Conservation (phyloP, 2,888 invertebrate species). For the Beris morrisii region DNA sequence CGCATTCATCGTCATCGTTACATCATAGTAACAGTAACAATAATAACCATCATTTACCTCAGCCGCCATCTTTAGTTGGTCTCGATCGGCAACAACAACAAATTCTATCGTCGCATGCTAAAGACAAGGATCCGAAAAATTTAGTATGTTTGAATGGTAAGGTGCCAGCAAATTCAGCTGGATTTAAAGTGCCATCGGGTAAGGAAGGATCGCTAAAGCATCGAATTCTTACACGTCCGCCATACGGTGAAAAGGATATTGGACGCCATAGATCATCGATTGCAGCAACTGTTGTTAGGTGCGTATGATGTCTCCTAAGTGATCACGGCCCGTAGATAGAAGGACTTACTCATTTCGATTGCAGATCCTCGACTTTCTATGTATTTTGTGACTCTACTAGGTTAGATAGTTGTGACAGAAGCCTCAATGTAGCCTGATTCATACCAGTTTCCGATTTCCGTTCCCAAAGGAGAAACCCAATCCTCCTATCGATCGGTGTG, state of each 20-base stretch:
- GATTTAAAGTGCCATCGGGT: slow-evolving; percentile 59
- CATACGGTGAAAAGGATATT: slow-evolving; percentile 49
- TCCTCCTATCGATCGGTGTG: no score
- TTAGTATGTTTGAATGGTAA: slow-evolving; percentile 45
- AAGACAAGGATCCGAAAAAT: slow-evolving; percentile 40
- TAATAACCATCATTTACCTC: slow-evolving; percentile 21
- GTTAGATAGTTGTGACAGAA: no score
- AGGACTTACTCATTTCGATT: no score
- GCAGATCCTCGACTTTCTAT: no score
- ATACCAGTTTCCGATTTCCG: no score
- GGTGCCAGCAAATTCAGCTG: slow-evolving; percentile 42
- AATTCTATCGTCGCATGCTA: slow-evolving; percentile 7
- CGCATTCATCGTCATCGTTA: slow-evolving; percentile 19
- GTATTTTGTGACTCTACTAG: no score
- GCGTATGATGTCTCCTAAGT: neutral
- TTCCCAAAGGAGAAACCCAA: no score
- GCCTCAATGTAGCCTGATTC: no score
- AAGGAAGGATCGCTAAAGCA: slow-evolving; percentile 67
- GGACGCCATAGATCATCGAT: slow-evolving; percentile 39
- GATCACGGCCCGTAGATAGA: no score
- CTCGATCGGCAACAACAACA: neutral
- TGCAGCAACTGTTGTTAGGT: slow-evolving; percentile 41
- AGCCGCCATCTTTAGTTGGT: slow-evolving; percentile 11
- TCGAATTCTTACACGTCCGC: slow-evolving; percentile 62
- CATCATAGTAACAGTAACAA: slow-evolving; percentile 10